Percentiles rank a stretch among this genome's conserved stretches.
Conservation (phyloP, 2,888 invertebrate species). For the Eilema caniola region DNA sequence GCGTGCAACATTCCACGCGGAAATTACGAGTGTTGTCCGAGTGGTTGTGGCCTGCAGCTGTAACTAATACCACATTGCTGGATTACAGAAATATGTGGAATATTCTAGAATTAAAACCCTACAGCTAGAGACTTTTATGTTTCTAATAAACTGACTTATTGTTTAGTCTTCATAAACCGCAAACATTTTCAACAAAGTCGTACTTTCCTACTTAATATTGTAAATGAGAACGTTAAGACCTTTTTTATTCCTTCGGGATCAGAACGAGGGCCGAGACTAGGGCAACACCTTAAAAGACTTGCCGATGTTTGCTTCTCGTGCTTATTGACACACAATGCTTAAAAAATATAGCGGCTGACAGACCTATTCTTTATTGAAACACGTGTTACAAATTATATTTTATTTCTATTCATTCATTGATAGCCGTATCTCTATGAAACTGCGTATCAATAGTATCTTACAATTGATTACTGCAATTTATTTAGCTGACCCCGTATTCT, state of each 20-base stretch:
- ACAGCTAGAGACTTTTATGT: neutral
- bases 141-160: no score
- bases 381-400: neutral
- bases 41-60: constrained; percentile 28
- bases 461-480: constrained; percentile 4
- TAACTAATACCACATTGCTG: constrained; percentile 6
- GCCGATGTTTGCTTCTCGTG: no score
- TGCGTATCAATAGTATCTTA: neutral
- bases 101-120: neutral
- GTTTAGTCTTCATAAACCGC: no score
- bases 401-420: neutral
- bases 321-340: no score
- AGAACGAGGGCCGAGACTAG: no score
- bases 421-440: neutral
- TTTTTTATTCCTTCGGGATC: no score
- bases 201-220: neutral
- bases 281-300: no score
- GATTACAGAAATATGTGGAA: neutral
- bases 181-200: neutral
- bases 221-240: neutral
- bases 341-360: neutral
- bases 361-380: neutral
- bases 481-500: constrained; percentile 9
- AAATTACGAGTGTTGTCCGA: constrained; percentile 27
- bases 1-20: constrained; percentile 35